These are phyloP conservation scores for Ctenicera cuprea DNA, from an alignment of 2,888 invertebrate genomes.

Conservation along the genomic window DNA sequence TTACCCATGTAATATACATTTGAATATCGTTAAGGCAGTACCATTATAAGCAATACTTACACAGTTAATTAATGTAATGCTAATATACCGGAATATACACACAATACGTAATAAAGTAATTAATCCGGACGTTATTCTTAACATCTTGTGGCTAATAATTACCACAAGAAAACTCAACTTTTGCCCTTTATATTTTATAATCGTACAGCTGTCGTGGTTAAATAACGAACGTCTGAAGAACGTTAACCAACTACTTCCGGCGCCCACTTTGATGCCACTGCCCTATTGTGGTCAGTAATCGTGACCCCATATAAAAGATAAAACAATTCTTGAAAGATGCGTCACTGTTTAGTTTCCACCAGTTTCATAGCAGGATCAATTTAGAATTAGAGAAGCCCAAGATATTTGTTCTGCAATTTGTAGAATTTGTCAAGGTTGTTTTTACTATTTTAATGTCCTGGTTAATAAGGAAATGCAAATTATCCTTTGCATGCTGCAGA, in stretches of 20 bases:
- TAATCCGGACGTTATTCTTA: background rate
- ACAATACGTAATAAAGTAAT: background rate
- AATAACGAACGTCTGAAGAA: constrained; percentile 41
- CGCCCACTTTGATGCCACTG: constrained; percentile 50
- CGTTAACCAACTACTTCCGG: constrained; percentile 53
- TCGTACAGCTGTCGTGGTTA: constrained; percentile 43
- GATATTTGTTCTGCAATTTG: background rate
- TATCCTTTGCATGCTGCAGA: background rate
- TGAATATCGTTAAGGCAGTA: too few relatives aligned
- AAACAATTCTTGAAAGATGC: constrained; percentile 6
- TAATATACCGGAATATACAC: too few relatives aligned
- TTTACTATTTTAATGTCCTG: background rate
- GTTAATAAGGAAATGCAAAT: constrained; percentile 14
- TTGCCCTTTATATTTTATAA: constrained; percentile 19
- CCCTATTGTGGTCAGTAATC: constrained; percentile 36
- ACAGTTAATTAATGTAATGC: too few relatives aligned
- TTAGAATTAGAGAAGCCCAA: background rate
- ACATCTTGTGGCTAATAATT: background rate
- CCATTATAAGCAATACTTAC: too few relatives aligned
- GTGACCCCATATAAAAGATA: constrained; percentile 36
- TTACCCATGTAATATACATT: too few relatives aligned
- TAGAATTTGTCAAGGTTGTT: constrained; percentile 7
- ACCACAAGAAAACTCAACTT: constrained; percentile 7
- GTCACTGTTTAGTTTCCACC: background rate
- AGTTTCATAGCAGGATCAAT: background rate